These are phyloP conservation scores for Mixornis gularis DNA, from an alignment of 2,113 vertebrate species.

Conservation along the genomic window DNA sequence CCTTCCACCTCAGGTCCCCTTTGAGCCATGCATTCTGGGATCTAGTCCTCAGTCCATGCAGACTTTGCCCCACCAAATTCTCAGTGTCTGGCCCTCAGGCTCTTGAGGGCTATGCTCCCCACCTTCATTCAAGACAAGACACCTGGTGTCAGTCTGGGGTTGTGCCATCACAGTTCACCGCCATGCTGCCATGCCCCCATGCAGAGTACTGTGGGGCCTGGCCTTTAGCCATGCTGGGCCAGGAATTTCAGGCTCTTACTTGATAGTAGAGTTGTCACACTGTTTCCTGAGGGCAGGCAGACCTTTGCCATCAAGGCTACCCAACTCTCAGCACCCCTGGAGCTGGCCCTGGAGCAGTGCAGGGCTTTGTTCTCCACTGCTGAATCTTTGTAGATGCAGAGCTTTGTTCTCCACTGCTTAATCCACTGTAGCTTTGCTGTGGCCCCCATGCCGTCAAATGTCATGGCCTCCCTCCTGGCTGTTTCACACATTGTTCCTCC, in stretches of 20 bases:
- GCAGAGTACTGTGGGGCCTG: background rate
- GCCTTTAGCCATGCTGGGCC: background rate
- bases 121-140: background rate
- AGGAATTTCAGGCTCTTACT: background rate
- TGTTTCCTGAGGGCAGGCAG: background rate
- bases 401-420: background rate
- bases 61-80: background rate
- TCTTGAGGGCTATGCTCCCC: background rate
- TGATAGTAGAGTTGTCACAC: background rate
- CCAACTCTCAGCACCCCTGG: background rate
- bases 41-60: background rate
- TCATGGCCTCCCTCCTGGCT: fast-evolving
- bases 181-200: fast-evolving
- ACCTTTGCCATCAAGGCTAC: background rate
- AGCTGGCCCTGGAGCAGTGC: too few relatives aligned
- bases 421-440: background rate
- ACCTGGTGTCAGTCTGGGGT: background rate
- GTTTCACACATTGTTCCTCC: background rate
- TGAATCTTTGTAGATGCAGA: fast-evolving
- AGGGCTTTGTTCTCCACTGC: fast-evolving
- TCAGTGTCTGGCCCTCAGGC: fast-evolving
- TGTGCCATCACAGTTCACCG: background rate
- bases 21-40: background rate
- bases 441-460: background rate
- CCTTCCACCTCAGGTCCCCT: background rate